phyloP scores from a whole-genome alignment of 1,140 invertebrate genomes.

The Drosophila jambulina region DNA sequence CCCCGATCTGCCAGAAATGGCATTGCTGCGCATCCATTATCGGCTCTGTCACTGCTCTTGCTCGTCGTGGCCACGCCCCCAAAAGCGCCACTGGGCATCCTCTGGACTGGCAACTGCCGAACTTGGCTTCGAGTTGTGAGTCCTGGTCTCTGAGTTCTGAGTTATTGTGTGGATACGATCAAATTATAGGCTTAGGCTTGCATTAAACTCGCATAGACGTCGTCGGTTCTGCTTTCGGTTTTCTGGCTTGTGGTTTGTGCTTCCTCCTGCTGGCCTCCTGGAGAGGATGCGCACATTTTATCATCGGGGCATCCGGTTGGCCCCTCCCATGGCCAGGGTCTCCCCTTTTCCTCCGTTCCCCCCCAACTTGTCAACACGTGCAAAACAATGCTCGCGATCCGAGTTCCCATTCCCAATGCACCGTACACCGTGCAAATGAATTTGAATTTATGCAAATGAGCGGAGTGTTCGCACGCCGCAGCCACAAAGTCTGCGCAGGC shows the following conservation, averaged over 20 bases:
- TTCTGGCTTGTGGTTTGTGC: conserved; percentile 7
- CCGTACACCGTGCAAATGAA: conserved; percentile 46
- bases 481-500: conserved; percentile 76
- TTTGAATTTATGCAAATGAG: conserved; percentile 73
- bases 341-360: neutral
- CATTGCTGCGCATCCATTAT: conserved; percentile 82
- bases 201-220: conserved; percentile 79
- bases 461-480: conserved; percentile 69
- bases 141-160: conserved; percentile 56
- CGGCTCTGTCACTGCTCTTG: conserved; percentile 71
- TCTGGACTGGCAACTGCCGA: conserved; percentile 45
- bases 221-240: conserved; percentile 14
- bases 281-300: conserved; percentile 52
- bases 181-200: conserved; percentile 80
- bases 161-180: conserved; percentile 83
- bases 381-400: conserved; percentile 53
- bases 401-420: conserved; percentile 15
- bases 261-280: conserved; percentile 3
- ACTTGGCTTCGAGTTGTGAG: neutral
- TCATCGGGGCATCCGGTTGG: conserved; percentile 50
- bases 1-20: conserved; percentile 80
- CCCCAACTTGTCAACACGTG: conserved; percentile 56
- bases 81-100: conserved; percentile 72
- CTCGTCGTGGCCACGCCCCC: conserved; percentile 37
- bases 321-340: conserved; percentile 1